Evolutionary conservation across 2,888 invertebrate genomes (phyloP).

Genomic region (Sthenelais limicola): DNA sequence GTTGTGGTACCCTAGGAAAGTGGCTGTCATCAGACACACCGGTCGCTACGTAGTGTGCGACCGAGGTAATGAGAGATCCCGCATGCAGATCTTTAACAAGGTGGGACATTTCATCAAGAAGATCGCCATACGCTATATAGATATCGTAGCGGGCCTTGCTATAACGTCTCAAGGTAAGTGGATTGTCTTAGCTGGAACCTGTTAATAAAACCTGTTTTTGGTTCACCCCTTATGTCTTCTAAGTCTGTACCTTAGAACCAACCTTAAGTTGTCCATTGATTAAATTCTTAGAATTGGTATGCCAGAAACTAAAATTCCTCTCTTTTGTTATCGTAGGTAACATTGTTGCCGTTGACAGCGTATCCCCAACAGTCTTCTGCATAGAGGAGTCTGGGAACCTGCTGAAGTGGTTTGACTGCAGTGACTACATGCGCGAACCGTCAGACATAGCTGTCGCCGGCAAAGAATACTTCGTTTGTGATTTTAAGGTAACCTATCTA

Average conservation of each 20-base stretch:
- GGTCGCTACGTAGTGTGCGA: slow-evolving; percentile 89
- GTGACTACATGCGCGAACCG: slow-evolving; percentile 97
- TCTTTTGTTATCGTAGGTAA: slow-evolving; percentile 75
- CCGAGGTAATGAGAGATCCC: slow-evolving; percentile 94
- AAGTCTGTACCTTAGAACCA: not conserved
- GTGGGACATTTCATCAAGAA: slow-evolving; percentile 96
- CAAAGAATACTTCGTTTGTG: slow-evolving; percentile 91
- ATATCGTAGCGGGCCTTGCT: slow-evolving; percentile 89
- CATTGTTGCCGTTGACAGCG: slow-evolving; percentile 97
- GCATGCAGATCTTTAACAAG: slow-evolving; percentile 98
- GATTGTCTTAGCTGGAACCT: no score
- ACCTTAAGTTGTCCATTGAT: no score
- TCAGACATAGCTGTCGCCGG: slow-evolving; percentile 97
- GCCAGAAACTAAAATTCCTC: no score
- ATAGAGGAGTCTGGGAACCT: slow-evolving; percentile 93
- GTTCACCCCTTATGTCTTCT: no score
- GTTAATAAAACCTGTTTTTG: no score
- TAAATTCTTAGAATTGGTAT: no score
- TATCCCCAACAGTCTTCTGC: slow-evolving; percentile 95
- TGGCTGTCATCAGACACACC: slow-evolving; percentile 77
- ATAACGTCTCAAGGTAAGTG: slow-evolving; percentile 86
- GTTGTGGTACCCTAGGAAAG: slow-evolving; percentile 96
- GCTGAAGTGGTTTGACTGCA: slow-evolving; percentile 97
- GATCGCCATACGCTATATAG: slow-evolving; percentile 81
- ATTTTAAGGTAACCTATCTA: slow-evolving; percentile 85